These are phyloP conservation scores for Diplolepis rosae DNA, from an alignment of 2,888 invertebrate species.

Conservation along the genomic window DNA sequence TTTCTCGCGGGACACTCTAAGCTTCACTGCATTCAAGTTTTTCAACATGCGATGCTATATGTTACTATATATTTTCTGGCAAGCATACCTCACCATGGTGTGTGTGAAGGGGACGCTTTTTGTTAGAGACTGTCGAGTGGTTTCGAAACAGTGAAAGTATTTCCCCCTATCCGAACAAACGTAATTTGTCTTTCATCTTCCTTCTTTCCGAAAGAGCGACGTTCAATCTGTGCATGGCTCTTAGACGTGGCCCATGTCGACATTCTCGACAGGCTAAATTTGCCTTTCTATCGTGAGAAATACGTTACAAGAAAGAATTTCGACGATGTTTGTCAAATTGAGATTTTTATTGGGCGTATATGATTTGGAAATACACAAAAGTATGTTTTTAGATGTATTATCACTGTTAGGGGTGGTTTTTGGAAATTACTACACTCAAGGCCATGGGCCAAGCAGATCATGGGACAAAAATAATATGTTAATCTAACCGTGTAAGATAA, in stretches of 20 bases:
- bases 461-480: too few species aligned
- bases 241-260: not conserved
- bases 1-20: not conserved
- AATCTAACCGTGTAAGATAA: too few species aligned
- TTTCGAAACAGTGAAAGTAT: constrained; percentile 29
- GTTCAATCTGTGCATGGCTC: constrained; percentile 19
- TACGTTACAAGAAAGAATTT: constrained; percentile 4
- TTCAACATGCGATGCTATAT: not conserved
- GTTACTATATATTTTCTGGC: constrained; percentile 1
- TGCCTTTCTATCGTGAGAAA: constrained; percentile 11
- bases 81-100: too few species aligned
- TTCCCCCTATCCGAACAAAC: constrained; percentile 21
- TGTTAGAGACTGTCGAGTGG: not conserved
- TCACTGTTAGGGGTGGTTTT: too few species aligned
- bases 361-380: too few species aligned
- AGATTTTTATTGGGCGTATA: not conserved
- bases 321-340: not conserved
- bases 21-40: constrained; percentile 12
- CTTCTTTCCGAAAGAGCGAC: constrained; percentile 22
- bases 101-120: constrained; percentile 16
- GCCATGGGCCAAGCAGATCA: too few species aligned
- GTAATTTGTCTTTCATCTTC: constrained; percentile 30
- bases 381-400: too few species aligned
- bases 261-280: constrained; percentile 7
- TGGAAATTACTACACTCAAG: too few species aligned